phyloP scores from a whole-genome alignment of 1,140 invertebrate genomes.

The Bicyclus anynana region DNA sequence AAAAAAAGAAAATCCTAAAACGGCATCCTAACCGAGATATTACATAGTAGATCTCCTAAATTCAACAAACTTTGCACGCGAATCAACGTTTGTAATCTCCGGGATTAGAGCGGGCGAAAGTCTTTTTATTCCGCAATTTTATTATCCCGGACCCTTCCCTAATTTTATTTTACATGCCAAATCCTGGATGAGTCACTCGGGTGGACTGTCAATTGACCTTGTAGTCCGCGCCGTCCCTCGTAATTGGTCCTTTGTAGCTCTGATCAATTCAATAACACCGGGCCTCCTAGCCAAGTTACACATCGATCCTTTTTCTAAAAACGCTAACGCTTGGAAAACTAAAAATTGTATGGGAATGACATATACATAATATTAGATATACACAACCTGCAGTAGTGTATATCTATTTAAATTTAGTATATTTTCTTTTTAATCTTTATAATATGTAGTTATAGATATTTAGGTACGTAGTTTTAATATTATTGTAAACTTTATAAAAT shows the following conservation, averaged over 20 bases:
- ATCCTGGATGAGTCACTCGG: conserved; percentile 34
- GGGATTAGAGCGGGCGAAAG: not conserved
- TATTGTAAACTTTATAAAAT: too few species aligned
- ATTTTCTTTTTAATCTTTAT: too few species aligned
- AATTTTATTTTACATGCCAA: conserved; percentile 25
- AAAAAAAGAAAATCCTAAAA: not conserved
- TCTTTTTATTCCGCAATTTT: conserved; percentile 10
- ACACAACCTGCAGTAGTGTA: too few species aligned
- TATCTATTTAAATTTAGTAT: too few species aligned
- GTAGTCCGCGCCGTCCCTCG: conserved; percentile 47
- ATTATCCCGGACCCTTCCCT: conserved; percentile 21
- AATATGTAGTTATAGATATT: too few species aligned
- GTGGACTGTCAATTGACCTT: conserved; percentile 48
- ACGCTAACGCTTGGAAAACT: too few species aligned
- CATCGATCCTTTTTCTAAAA: too few species aligned
- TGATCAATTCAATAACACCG: conserved; percentile 54
- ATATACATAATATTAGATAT: too few species aligned
- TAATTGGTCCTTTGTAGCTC: conserved; percentile 61
- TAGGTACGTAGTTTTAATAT: too few species aligned
- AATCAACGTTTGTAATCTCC: conserved; percentile 3
- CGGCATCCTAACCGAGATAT: not conserved
- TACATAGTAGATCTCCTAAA: not conserved
- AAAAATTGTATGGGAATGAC: too few species aligned
- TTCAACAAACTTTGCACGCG: not conserved
- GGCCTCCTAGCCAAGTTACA: too few species aligned